Evolutionary conservation across 2,888 invertebrate genomes (phyloP).

Genomic region (Molanna angustata): DNA sequence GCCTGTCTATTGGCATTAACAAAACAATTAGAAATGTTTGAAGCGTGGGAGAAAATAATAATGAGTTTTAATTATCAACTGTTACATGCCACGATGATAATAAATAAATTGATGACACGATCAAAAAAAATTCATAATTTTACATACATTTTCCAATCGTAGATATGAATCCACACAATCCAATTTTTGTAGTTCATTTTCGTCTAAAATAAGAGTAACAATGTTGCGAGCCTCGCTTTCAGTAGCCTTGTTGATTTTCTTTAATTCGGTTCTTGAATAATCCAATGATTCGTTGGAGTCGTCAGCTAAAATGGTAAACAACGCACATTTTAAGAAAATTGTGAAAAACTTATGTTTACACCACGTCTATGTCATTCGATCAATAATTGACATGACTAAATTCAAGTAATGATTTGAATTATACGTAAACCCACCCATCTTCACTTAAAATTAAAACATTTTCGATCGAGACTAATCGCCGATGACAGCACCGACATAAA

Average conservation of each 20-base stretch:
- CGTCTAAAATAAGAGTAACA: conserved; percentile 73
- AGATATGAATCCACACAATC: conserved; percentile 83
- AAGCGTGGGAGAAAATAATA: too few relatives aligned
- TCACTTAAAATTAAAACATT: conserved; percentile 6
- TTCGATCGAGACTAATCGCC: neutral
- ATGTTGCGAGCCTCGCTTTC: conserved; percentile 65
- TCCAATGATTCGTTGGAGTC: conserved; percentile 59
- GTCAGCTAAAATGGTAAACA: conserved; percentile 33
- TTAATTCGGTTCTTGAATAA: conserved; percentile 74
- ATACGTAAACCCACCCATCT: conserved; percentile 4
- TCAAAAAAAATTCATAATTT: too few relatives aligned
- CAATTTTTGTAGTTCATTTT: conserved; percentile 82
- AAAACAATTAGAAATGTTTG: too few relatives aligned
- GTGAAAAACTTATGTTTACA: too few relatives aligned
- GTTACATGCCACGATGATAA: too few relatives aligned
- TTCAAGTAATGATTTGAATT: too few relatives aligned
- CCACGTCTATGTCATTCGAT: too few relatives aligned
- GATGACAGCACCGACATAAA: too few relatives aligned
- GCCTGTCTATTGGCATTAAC: too few relatives aligned
- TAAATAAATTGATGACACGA: too few relatives aligned
- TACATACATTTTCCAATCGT: conserved; percentile 73
- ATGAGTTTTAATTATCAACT: too few relatives aligned
- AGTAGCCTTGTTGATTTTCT: conserved; percentile 75
- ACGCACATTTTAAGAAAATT: neutral
- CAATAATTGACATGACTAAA: too few relatives aligned